Base-by-base conservation (phyloP, 2,113 vertebrate species). In the Oreotrochilus melanogaster region DNA sequence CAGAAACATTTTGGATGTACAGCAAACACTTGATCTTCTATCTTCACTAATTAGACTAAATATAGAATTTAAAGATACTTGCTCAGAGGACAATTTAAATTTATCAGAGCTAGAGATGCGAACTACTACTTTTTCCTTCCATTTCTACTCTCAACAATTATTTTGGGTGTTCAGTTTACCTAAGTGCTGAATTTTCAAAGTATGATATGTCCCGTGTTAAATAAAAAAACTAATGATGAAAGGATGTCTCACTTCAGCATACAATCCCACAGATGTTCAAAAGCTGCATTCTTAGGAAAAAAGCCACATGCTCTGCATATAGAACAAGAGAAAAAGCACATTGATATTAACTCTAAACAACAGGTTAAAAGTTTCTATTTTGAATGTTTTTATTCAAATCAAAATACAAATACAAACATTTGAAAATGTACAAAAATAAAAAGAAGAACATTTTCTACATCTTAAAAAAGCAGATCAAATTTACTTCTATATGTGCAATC, bases 311-410 rank as follows among this genome's bases (percentile, higher is more conserved):
- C 3, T 67, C 22, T 48, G 14, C 8, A 31, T 13, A 57, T 8
- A 48, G 18, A 70, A 28, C 2, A 11, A 78, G 33, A 82, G 18
- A 85, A 19, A 21, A 87, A 84, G 81, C 6, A 4, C 3, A 48
- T 8, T 7, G 27, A 75, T n/a, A 28, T 35, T 51, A 93, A 54
- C 47, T 23, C 50, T 64, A 53, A 85, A 80, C 1, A 67, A 50
- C 35, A 72, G 11, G 70, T 27, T 8, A 74, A 85, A 92, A 72
- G 5, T 6, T 80, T 75, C 7, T 78, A 47, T 37, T 92, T 71
- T 74, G 17, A 69, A 92, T 87, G 33, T n/a, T 81, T 98, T 98
- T 97, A 98, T 98, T 98, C 21, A 92, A 93, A 89, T 91, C 30
- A 74, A 66, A n/a, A 85, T 67, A 92, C 39, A 96, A 80, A 86